phyloP scores from a whole-genome alignment of 2,113 vertebrate genomes.

The Brachyhypopomus gauderio region DNA sequence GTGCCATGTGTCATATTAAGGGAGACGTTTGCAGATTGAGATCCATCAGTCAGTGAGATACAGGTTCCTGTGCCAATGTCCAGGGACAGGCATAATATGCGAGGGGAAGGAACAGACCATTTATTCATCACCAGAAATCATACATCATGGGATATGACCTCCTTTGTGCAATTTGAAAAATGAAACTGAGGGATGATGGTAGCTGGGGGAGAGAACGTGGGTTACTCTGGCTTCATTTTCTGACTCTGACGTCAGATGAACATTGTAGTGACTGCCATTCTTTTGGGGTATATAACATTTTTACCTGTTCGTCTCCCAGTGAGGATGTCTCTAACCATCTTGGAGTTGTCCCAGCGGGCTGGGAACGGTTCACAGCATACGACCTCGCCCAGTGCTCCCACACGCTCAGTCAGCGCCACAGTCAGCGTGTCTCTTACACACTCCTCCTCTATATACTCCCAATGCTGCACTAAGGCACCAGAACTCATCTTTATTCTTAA shows the following conservation, averaged over 20 bases:
- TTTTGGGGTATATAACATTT: constrained; percentile 34
- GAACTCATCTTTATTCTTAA: too few species aligned
- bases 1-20: constrained; percentile 61
- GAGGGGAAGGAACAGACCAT: constrained; percentile 52
- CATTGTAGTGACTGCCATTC: constrained; percentile 44
- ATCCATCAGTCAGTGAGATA: too few species aligned
- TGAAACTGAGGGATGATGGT: constrained; percentile 69
- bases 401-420: too few species aligned
- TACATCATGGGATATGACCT: constrained; percentile 33
- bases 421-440: too few species aligned
- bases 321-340: constrained; percentile 36
- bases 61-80: too few species aligned
- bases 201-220: constrained; percentile 57
- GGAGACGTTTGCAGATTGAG: background rate
- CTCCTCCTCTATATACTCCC: too few species aligned
- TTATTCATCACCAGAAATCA: constrained; percentile 65
- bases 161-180: constrained; percentile 65
- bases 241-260: constrained; percentile 60
- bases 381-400: too few species aligned
- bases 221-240: background rate
- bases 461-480: too few species aligned
- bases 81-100: constrained; percentile 1
- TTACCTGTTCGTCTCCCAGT: constrained; percentile 28
- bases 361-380: too few species aligned
- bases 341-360: too few species aligned